Evolutionary conservation across 1,140 invertebrate genomes (phyloP), one percentile per base, ranked within the genome.

Genomic region (Drosophila pandora): DNA sequence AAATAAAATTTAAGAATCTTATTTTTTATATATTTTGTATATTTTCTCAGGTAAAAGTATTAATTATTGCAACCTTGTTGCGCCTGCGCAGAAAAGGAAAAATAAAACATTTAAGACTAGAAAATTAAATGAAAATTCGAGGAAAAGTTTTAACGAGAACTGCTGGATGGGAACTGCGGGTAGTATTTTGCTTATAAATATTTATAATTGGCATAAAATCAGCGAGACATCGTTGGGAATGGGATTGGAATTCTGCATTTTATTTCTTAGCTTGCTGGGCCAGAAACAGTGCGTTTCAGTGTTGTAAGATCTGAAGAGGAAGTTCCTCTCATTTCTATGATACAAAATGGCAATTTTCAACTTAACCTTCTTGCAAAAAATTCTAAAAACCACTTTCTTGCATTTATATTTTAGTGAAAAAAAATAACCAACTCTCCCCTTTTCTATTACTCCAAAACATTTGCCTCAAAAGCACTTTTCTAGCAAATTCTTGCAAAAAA

Each of bases 161-260:
- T 30, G 22, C 9, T 12, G 32, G 22, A 23, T n/a, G 32, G 25
- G 28, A 45, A 65, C 65, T 28, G 21, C 5, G 22, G 21, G 8
- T 22, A 34, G 8, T 22, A 34, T 48, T 68, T 48, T 68, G 9
- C 61, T 70, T 63, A 82, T 81, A 82, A 82, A 77, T 82, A 81
- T 77, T 82, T 81, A 81, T 77, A 81, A 73, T 77, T 63, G 61
- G 60, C 28, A 62, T 72, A 68, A 67, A 73, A 55, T 56, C 76
- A 32, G 60, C 60, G 54, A 52, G 49, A 45, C 62, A 55, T 47
- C 28, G 13, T 45, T 68, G 65, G 39, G 65, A 67, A 68, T 55
- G 64, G 21, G 22, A 32, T 32, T 32, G 8, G 2, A 32, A 2
- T 32, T 32, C 9, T 32, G 1, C 17, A 8, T 32, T 32, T 32